These are phyloP conservation scores for Pseudochirops cupreus DNA, from an alignment of 2,797 vertebrate species.

Conservation along the genomic window DNA sequence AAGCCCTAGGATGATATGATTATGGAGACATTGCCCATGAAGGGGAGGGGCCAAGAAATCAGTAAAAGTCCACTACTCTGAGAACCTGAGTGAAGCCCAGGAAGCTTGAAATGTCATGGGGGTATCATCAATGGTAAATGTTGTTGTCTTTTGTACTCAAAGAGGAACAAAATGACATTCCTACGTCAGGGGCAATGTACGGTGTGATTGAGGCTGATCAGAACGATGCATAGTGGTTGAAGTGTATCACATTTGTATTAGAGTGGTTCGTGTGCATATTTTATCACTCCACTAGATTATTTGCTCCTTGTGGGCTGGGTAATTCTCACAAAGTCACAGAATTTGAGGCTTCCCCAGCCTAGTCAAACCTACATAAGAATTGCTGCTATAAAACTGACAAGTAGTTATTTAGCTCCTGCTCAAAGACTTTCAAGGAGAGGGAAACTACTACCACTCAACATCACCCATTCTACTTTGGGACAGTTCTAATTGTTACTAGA, in stretches of 20 bases:
- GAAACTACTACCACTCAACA: background rate
- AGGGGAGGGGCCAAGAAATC: background rate
- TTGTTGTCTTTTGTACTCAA: background rate
- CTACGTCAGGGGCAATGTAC: background rate
- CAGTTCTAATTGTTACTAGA: background rate
- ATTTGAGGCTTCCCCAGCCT: background rate
- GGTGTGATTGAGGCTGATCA: background rate
- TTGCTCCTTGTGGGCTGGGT: background rate
- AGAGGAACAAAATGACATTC: background rate
- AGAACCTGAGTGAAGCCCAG: background rate
- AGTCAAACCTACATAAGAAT: background rate
- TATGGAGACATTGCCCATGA: background rate
- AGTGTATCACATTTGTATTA: too few species aligned
- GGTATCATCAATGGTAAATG: background rate
- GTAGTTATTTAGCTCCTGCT: background rate
- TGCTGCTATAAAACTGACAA: background rate
- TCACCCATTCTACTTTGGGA: background rate
- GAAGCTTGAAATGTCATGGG: background rate
- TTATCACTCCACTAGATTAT: background rate
- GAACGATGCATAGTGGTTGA: background rate
- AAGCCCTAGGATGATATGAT: background rate
- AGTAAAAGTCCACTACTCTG: background rate
- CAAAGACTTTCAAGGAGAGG: background rate
- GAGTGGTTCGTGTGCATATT: background rate
- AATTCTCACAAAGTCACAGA: background rate